Evolutionary conservation across 1,140 invertebrate genomes (phyloP).

Genomic region (Neuroterus valhalla): DNA sequence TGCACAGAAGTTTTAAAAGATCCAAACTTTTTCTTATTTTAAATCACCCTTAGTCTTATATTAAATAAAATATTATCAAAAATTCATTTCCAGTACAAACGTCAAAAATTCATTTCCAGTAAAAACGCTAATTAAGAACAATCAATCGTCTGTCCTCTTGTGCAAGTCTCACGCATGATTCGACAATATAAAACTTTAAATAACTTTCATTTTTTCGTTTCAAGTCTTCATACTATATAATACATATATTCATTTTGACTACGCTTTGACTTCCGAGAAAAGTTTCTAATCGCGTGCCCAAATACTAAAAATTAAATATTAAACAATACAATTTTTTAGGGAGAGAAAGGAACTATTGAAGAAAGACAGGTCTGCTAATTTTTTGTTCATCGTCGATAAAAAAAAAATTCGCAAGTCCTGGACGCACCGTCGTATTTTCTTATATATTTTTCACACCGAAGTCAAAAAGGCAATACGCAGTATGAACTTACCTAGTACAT

Average conservation of each 20-base stretch:
- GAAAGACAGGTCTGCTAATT: neutral
- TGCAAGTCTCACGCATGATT: neutral
- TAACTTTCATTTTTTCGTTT: constrained; percentile 12
- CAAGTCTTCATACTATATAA: neutral
- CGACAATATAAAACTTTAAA: constrained; percentile 16
- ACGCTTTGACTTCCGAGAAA: neutral
- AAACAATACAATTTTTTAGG: constrained; percentile 36
- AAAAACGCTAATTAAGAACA: too few species aligned
- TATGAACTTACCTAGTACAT: constrained; percentile 74
- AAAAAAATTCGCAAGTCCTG: constrained; percentile 55
- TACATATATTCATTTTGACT: constrained; percentile 5
- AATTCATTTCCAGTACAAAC: neutral
- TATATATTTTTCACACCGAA: constrained; percentile 75
- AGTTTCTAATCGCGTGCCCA: neutral
- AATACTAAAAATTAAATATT: constrained; percentile 21
- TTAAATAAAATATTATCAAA: constrained; percentile 9
- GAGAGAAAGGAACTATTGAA: constrained; percentile 37
- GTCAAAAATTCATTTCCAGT: neutral
- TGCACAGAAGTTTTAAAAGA: constrained; percentile 8
- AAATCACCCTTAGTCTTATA: neutral
- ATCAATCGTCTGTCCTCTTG: neutral
- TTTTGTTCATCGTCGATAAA: neutral
- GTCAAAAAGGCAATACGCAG: constrained; percentile 76
- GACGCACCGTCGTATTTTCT: constrained; percentile 63
- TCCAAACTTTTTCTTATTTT: neutral